Conservation (phyloP, 2,797 vertebrate species). For the Orestias chungarensis region DNA sequence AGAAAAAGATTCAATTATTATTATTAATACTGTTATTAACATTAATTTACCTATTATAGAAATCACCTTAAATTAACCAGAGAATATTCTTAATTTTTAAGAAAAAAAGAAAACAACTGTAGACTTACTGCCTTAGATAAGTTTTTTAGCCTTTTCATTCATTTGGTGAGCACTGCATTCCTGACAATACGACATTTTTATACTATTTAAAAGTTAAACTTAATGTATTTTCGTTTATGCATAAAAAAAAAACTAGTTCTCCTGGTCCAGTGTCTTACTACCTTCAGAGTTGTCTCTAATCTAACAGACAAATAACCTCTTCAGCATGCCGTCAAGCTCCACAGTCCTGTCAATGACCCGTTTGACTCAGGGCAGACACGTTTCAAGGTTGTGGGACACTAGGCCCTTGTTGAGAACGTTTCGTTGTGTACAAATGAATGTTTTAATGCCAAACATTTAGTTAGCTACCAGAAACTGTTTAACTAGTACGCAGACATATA, state of each 20-base stretch:
- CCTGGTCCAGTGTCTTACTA: no score
- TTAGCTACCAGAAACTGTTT: not conserved
- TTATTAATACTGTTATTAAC: not conserved
- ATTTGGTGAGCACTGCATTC: no score
- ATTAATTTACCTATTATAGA: not conserved
- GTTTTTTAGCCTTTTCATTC: no score
- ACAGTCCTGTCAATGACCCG: no score
- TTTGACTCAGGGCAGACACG: not conserved
- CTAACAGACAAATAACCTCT: not conserved
- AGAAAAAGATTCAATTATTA: not conserved
- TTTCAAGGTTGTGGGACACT: not conserved
- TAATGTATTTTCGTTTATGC: not conserved
- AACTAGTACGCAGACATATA: not conserved
- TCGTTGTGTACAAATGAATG: not conserved
- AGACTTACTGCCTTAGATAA: not conserved
- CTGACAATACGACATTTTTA: not conserved
- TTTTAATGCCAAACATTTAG: slow-evolving; percentile 1
- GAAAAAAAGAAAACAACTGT: not conserved
- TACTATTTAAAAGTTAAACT: not conserved
- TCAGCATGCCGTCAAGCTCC: no score
- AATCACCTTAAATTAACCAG: not conserved
- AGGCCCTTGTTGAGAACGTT: no score
- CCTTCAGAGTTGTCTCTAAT: not conserved
- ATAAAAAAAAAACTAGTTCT: not conserved
- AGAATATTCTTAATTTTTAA: not conserved